A percentile compares a stretch with the other conserved stretches of the same genome.
Evolutionary conservation across 2,888 invertebrate species (phyloP).

Genomic region (Aelia acuminata): DNA sequence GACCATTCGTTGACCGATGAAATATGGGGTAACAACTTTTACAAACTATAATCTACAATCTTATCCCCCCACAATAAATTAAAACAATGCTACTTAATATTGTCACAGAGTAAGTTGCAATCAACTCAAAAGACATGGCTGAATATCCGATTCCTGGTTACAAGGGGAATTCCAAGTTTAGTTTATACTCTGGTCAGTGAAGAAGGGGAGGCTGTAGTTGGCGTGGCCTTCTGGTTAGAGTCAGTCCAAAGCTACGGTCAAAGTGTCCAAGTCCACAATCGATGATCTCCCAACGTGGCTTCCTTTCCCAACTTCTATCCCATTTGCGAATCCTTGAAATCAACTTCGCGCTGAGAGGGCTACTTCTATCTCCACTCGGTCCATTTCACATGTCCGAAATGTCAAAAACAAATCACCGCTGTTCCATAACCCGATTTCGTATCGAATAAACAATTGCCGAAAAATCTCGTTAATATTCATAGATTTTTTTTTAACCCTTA

Average conservation of each 20-base stretch:
- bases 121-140: too few species aligned
- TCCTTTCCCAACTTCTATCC: background rate
- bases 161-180: background rate
- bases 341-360: background rate
- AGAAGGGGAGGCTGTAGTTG: background rate
- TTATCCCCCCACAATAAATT: too few species aligned
- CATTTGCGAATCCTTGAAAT: constrained; percentile 4
- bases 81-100: too few species aligned
- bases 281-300: constrained; percentile 16
- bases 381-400: background rate
- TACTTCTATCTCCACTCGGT: background rate
- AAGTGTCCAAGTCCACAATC: constrained; percentile 16
- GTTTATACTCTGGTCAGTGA: background rate
- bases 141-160: too few species aligned
- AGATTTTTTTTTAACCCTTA: too few species aligned
- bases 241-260: background rate
- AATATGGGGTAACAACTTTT: too few species aligned
- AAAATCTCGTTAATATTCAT: too few species aligned
- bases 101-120: too few species aligned
- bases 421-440: too few species aligned
- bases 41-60: too few species aligned
- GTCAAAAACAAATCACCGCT: background rate
- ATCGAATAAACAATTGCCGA: too few species aligned
- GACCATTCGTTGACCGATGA: too few species aligned
- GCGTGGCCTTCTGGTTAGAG: background rate